A percentile compares a stretch with the other conserved stretches of the same genome.
Evolutionary conservation across 2,797 vertebrate genomes (phyloP).

Genomic region (Cyprinella venusta): DNA sequence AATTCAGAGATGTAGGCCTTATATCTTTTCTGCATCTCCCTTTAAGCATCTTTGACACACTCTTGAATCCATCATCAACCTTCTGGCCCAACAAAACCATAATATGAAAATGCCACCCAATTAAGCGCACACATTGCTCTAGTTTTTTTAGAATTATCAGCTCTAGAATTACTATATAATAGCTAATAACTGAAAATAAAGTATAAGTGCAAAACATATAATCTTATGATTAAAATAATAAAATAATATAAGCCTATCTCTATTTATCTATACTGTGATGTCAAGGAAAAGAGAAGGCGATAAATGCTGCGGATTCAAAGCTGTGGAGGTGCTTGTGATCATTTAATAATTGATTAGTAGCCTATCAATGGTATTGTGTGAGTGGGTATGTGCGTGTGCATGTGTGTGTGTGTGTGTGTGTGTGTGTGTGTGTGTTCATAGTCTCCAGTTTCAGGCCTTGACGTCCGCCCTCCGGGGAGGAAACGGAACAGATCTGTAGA

Average conservation of each 20-base stretch:
- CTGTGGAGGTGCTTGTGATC: neutral
- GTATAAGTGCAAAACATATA: neutral
- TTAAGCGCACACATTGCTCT: no score
- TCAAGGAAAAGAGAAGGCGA: neutral
- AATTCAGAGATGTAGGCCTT: neutral
- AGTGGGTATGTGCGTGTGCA: conserved; percentile 20
- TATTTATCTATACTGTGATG: neutral
- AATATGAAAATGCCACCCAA: conserved; percentile 2
- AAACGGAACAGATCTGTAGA: conserved; percentile 74
- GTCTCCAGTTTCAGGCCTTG: conserved; percentile 83
- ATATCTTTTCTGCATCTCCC: neutral
- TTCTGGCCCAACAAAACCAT: neutral
- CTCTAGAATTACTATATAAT: neutral
- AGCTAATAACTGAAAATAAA: neutral
- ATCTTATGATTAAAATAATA: neutral
- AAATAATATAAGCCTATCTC: neutral
- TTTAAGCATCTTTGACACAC: neutral
- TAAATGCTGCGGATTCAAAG: conserved; percentile 26
- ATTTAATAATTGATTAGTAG: conserved; percentile 47
- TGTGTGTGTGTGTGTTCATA: conserved; percentile 63
- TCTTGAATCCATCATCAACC: neutral
- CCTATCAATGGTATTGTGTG: conserved; percentile 25
- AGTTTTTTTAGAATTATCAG: neutral
- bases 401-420: conserved; percentile 32
- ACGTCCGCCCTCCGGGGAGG: conserved; percentile 81